Evolutionary conservation across 2,113 vertebrate species (phyloP).

Genomic region (Blennius ocellaris): DNA sequence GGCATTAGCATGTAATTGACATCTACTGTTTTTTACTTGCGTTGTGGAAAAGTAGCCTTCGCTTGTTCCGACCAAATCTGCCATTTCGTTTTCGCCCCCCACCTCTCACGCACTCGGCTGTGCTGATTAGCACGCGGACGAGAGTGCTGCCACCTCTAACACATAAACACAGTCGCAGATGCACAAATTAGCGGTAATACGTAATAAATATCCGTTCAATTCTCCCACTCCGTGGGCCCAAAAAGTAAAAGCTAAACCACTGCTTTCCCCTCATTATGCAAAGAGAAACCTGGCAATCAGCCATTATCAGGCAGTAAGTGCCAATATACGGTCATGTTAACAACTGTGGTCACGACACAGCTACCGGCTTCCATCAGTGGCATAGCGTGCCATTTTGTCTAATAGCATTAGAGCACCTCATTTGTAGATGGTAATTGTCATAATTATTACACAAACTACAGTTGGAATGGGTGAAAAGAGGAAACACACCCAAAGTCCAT

Average conservation of each 20-base stretch:
- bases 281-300: constrained; percentile 70
- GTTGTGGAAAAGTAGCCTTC: neutral
- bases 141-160: constrained; percentile 10
- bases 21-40: neutral
- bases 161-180: constrained; percentile 16
- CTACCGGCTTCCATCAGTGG: constrained; percentile 62
- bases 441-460: constrained; percentile 84
- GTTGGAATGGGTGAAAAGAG: constrained; percentile 65
- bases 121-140: neutral
- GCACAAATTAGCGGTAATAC: constrained; percentile 17
- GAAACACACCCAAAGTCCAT: constrained; percentile 82
- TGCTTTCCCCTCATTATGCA: constrained; percentile 63
- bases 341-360: constrained; percentile 60
- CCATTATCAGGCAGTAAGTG: constrained; percentile 61
- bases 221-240: constrained; percentile 9
- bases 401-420: constrained; percentile 82
- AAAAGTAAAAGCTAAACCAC: constrained; percentile 60
- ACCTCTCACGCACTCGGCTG: constrained; percentile 5
- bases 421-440: constrained; percentile 84
- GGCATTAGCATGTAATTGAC: constrained; percentile 9
- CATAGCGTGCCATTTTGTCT: constrained; percentile 73
- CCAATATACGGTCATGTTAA: constrained; percentile 48
- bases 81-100: constrained; percentile 5
- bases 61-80: neutral
- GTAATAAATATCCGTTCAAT: constrained; percentile 27